Conservation (phyloP, 2,888 invertebrate species). For the Dryobota labecula region DNA sequence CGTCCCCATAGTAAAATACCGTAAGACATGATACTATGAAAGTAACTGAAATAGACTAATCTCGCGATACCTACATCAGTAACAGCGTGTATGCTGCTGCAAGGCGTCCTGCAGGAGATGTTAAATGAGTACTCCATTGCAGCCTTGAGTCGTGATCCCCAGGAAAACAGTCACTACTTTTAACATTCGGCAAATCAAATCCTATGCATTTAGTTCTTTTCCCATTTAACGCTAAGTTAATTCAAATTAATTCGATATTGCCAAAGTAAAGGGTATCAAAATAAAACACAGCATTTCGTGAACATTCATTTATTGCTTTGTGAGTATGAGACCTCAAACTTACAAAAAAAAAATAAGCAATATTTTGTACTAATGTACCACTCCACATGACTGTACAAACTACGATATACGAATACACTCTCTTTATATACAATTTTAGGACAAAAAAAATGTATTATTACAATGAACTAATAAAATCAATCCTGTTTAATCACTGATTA, state of each 20-base stretch:
- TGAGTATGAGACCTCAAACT: conserved; percentile 83
- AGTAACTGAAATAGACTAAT: too few relatives aligned
- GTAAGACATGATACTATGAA: too few relatives aligned
- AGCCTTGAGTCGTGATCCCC: too few relatives aligned
- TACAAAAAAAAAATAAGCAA: conserved; percentile 81
- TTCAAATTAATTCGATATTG: background rate
- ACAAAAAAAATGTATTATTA: conserved; percentile 40
- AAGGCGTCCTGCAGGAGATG: too few relatives aligned
- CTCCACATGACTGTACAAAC: conserved; percentile 80
- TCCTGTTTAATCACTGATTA: conserved; percentile 30
- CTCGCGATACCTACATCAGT: too few relatives aligned
- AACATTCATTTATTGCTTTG: conserved; percentile 88
- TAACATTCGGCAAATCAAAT: too few relatives aligned
- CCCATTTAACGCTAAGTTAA: too few relatives aligned
- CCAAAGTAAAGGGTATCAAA: conserved; percentile 2
- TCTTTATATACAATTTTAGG: conserved; percentile 59
- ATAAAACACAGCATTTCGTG: conserved; percentile 69
- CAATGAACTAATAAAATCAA: conserved; percentile 43
- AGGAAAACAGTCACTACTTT: too few relatives aligned
- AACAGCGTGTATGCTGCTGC: too few relatives aligned
- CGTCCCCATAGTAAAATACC: too few relatives aligned
- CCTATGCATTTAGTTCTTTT: too few relatives aligned
- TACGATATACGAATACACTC: conserved; percentile 64
- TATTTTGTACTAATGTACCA: conserved; percentile 89
- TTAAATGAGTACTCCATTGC: too few relatives aligned